Evolutionary conservation across 2,888 invertebrate species (phyloP).

Genomic region (Pseudoips prasinana): DNA sequence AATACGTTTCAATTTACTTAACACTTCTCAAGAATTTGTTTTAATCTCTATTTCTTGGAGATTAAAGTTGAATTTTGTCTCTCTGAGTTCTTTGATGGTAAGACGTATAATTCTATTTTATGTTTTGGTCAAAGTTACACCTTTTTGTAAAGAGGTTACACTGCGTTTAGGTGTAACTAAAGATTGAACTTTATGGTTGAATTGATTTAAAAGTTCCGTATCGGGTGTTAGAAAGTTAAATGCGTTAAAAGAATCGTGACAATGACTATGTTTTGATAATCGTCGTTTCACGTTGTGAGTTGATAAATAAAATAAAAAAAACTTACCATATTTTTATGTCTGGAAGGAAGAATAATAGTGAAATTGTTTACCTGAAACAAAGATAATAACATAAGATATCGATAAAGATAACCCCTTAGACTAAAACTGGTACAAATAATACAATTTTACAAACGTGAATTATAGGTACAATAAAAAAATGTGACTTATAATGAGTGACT

Average conservation of each 20-base stretch:
- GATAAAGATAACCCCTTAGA: too few relatives aligned
- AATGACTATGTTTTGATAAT: background rate
- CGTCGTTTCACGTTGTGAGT: background rate
- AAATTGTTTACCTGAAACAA: slow-evolving; percentile 29
- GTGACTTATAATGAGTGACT: too few relatives aligned
- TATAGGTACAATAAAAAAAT: too few relatives aligned
- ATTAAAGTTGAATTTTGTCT: slow-evolving; percentile 7
- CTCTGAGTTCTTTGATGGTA: background rate
- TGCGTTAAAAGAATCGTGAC: slow-evolving; percentile 2
- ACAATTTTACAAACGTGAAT: too few relatives aligned
- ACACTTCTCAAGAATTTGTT: too few relatives aligned
- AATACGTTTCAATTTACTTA: too few relatives aligned
- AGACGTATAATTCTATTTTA: slow-evolving; percentile 11
- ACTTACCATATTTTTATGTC: slow-evolving; percentile 17
- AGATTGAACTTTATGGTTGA: slow-evolving; percentile 66
- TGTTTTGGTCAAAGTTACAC: slow-evolving; percentile 37
- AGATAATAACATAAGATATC: too few relatives aligned
- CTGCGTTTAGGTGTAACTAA: slow-evolving; percentile 30
- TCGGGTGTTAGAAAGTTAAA: slow-evolving; percentile 21
- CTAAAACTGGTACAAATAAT: too few relatives aligned
- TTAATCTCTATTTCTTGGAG: slow-evolving; percentile 8
- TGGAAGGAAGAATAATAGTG: background rate
- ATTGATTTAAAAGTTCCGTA: slow-evolving; percentile 37
- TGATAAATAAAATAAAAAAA: background rate
- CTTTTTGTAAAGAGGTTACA: slow-evolving; percentile 48